A percentile compares a stretch with the other conserved stretches of the same genome.
Evolutionary conservation across 2,888 invertebrate genomes (phyloP).

Genomic region (Linhomoeus sp.): DNA sequence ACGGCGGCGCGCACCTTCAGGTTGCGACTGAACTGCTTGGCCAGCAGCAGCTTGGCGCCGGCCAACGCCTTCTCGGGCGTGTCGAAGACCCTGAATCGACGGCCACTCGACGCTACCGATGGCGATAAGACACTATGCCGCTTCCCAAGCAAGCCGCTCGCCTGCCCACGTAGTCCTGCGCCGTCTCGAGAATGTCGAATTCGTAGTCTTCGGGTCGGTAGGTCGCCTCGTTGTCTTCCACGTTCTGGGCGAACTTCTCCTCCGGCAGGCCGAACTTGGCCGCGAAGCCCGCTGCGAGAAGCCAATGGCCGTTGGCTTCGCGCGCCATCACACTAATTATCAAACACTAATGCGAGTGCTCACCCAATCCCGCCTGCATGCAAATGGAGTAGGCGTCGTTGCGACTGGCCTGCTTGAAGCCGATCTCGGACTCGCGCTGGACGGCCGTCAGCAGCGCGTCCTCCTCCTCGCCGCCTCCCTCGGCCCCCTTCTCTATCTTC

Average conservation of each 20-base stretch:
- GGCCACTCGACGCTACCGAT: neutral
- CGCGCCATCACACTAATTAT: constrained; percentile 56
- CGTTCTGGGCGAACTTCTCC: constrained; percentile 84
- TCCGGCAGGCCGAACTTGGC: constrained; percentile 78
- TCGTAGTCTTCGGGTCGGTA: constrained; percentile 79
- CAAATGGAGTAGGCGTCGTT: constrained; percentile 52
- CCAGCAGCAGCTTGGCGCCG: constrained; percentile 80
- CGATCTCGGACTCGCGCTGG: constrained; percentile 18
- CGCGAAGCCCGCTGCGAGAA: constrained; percentile 49
- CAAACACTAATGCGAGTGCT: constrained; percentile 10
- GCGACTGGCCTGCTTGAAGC: constrained; percentile 59
- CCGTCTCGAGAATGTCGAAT: constrained; percentile 58
- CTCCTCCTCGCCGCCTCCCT: constrained; percentile 6
- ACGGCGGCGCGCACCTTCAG: constrained; percentile 66
- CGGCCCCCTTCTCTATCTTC: constrained; percentile 1
- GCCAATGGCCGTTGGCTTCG: constrained; percentile 57
- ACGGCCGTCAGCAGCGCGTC: constrained; percentile 25
- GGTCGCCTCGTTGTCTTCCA: constrained; percentile 73
- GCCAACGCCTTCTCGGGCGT: constrained; percentile 61
- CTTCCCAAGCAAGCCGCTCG: neutral
- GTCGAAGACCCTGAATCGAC: constrained; percentile 37
- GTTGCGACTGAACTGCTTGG: constrained; percentile 73
- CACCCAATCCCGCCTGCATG: constrained; percentile 17
- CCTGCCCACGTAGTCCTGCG: constrained; percentile 45
- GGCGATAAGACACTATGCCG: too few relatives aligned